These are phyloP conservation scores for Pachyrhynchus sulphureomaculatus DNA, from an alignment of 1,140 invertebrate species.

Conservation along the genomic window DNA sequence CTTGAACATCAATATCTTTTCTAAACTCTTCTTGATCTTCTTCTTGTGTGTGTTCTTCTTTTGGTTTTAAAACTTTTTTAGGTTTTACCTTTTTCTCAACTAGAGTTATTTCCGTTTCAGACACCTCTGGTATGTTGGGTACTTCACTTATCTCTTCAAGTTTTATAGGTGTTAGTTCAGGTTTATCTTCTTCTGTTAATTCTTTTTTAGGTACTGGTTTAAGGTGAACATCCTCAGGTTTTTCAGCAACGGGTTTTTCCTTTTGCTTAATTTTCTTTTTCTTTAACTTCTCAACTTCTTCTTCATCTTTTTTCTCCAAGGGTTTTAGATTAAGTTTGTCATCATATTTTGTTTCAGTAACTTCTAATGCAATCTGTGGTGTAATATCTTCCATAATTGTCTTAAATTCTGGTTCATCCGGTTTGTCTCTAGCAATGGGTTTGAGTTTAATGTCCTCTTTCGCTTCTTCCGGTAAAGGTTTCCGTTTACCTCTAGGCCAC, in stretches of 20 bases:
- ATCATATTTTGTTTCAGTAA: conserved; percentile 37
- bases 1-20: conserved; percentile 56
- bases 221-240: conserved; percentile 30
- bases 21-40: conserved; percentile 51
- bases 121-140: conserved; percentile 40
- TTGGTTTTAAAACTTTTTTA: conserved; percentile 47
- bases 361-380: conserved; percentile 23
- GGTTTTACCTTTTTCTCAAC: conserved; percentile 41
- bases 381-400: conserved; percentile 32
- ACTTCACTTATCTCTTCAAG: conserved; percentile 45
- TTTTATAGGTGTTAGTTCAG: conserved; percentile 45
- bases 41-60: conserved; percentile 48
- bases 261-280: conserved; percentile 30
- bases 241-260: conserved; percentile 24
- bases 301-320: conserved; percentile 12
- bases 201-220: conserved; percentile 42
- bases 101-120: conserved; percentile 51
- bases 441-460: conserved; percentile 48
- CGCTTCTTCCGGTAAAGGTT: conserved; percentile 49
- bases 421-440: conserved; percentile 45
- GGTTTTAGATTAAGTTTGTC: conserved; percentile 42
- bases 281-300: conserved; percentile 6
- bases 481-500: conserved; percentile 52
- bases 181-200: conserved; percentile 32
- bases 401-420: conserved; percentile 39